A percentile compares a stretch with the other conserved stretches of the same genome.
phyloP scores from a whole-genome alignment of 2,888 invertebrate species.

The Caradrina clavipalpis region DNA sequence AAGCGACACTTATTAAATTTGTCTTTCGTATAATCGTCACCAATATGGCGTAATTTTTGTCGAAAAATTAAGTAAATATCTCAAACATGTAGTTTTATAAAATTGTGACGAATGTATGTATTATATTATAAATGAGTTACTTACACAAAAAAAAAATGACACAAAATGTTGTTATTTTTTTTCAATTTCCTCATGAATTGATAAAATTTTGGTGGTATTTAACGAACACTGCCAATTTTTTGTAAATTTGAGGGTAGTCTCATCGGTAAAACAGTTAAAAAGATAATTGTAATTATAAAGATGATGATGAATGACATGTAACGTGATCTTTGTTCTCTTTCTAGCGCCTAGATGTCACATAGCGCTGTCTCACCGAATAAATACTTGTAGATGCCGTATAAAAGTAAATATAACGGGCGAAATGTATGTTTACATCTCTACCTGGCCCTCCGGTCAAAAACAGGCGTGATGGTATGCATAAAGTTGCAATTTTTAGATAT shows the following conservation, averaged over 20 bases:
- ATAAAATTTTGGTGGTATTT: background rate
- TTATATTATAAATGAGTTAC: background rate
- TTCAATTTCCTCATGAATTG: background rate
- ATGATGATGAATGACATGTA: background rate
- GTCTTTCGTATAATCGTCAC: conserved; percentile 47
- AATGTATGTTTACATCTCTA: background rate
- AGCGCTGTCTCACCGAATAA: background rate
- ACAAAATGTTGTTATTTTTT: too few relatives aligned
- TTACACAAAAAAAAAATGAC: background rate
- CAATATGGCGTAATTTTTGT: conserved; percentile 48
- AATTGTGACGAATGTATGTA: conserved; percentile 21
- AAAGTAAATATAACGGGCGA: conserved; percentile 2
- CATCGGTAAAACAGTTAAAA: background rate
- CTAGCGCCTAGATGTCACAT: background rate
- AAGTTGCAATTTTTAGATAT: background rate
- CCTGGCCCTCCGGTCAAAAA: background rate
- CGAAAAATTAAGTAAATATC: conserved; percentile 33
- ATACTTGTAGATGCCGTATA: conserved; percentile 4
- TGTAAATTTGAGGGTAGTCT: background rate
- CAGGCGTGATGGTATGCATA: too few relatives aligned
- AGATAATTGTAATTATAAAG: background rate
- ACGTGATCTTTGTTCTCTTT: conserved; percentile 21
- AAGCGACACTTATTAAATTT: conserved; percentile 35
- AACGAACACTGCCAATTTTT: conserved; percentile 10
- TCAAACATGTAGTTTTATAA: conserved; percentile 21